Conservation (phyloP, 1,140 invertebrate genomes). For the Conopomorpha cramerella region DNA sequence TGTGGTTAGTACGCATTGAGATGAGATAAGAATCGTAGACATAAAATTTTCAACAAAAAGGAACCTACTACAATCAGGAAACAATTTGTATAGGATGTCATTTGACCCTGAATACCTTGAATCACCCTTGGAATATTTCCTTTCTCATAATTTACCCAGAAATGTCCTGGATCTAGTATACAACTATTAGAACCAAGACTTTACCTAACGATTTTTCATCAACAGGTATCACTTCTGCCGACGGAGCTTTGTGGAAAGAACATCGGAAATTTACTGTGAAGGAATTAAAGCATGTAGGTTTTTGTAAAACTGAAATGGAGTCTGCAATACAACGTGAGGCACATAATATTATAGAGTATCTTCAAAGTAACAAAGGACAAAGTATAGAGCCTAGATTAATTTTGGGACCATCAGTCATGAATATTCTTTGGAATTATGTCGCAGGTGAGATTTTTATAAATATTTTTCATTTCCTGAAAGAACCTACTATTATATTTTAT, state of each 20-base stretch:
- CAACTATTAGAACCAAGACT: too few species aligned
- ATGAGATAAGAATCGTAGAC: too few species aligned
- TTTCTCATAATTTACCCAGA: too few species aligned
- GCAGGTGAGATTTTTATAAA: constrained; percentile 61
- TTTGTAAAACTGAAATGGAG: constrained; percentile 75
- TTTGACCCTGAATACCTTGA: too few species aligned
- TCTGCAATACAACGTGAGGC: constrained; percentile 71
- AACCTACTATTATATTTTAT: too few species aligned
- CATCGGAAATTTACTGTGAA: constrained; percentile 75
- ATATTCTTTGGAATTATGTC: constrained; percentile 74
- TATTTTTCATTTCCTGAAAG: too few species aligned
- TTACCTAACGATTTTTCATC: constrained; percentile 19
- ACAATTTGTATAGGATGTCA: too few species aligned
- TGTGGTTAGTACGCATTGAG: too few species aligned
- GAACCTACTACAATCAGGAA: too few species aligned
- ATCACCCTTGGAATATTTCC: too few species aligned
- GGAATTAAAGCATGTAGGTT: constrained; percentile 73
- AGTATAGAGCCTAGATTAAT: constrained; percentile 41
- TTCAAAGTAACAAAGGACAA: constrained; percentile 34
- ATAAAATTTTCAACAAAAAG: too few species aligned
- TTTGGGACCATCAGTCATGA: constrained; percentile 68
- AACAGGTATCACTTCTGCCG: constrained; percentile 73
- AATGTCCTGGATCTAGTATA: too few species aligned
- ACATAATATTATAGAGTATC: constrained; percentile 44
- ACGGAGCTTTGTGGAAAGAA: constrained; percentile 75